Evolutionary conservation across 2,113 vertebrate genomes (phyloP).

Genomic region (Tauraco erythrolophus): DNA sequence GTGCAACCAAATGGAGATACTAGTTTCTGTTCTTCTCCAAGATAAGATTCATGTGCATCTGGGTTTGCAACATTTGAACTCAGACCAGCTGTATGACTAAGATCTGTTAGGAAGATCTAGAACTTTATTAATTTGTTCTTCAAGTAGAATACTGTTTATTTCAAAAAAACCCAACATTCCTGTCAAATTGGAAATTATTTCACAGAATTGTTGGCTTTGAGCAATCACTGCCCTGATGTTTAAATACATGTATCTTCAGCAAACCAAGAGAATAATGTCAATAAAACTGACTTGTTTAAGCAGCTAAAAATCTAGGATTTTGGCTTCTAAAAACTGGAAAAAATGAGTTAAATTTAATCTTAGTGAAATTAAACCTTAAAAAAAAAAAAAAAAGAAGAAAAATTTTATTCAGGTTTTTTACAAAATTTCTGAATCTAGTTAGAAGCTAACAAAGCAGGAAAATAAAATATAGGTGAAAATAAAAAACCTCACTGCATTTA

Average conservation of each 20-base stretch:
- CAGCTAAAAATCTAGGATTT: background rate
- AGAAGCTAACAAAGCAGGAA: background rate
- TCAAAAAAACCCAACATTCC: background rate
- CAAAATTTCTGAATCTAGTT: background rate
- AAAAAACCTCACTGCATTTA: background rate
- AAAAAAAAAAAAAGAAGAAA: background rate
- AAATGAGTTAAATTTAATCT: background rate
- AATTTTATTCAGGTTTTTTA: background rate
- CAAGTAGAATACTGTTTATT: background rate
- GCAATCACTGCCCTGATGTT: background rate
- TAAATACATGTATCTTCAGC: background rate
- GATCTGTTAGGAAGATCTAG: background rate
- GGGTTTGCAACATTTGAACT: background rate
- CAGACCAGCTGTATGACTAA: background rate
- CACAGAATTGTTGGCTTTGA: background rate
- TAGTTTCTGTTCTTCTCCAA: background rate
- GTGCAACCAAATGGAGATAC: background rate
- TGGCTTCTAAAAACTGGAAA: background rate
- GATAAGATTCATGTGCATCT: background rate
- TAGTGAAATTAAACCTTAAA: background rate
- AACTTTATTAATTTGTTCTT: background rate
- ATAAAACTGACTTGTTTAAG: background rate
- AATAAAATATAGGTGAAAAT: too few relatives aligned
- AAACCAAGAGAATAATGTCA: background rate
- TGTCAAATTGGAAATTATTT: background rate